Percentiles rank a stretch among this genome's conserved stretches.
Conservation (phyloP, 2,888 invertebrate species). For the Atethmia centrago region DNA sequence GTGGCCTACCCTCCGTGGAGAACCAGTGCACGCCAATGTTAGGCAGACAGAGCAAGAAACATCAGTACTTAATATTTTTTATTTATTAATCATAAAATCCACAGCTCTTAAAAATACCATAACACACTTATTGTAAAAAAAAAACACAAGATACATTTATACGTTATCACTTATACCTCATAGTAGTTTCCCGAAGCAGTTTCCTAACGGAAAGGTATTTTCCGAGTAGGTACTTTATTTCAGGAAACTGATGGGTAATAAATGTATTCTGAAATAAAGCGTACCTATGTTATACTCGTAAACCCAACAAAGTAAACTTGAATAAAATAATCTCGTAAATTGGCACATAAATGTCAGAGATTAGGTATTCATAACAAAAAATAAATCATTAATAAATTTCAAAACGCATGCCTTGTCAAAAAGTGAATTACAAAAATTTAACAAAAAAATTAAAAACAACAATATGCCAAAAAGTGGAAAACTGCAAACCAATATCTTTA, state of each 20-base stretch:
- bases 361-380: too few relatives aligned
- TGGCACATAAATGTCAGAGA: background rate
- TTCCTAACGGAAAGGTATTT: conserved; percentile 43
- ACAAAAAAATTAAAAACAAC: too few relatives aligned
- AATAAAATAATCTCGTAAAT: background rate
- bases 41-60: background rate
- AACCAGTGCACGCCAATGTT: too few relatives aligned
- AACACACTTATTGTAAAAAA: conserved; percentile 2
- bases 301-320: background rate
- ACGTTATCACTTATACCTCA: conserved; percentile 13
- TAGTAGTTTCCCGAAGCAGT: conserved; percentile 39
- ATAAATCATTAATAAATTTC: too few relatives aligned
- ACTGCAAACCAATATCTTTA: too few relatives aligned
- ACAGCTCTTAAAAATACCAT: too few relatives aligned
- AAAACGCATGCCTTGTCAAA: too few relatives aligned
- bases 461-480: too few relatives aligned
- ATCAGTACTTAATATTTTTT: too few relatives aligned
- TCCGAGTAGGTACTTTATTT: conserved; percentile 39
- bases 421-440: too few relatives aligned
- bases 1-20: too few relatives aligned
- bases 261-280: conserved; percentile 27
- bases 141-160: background rate
- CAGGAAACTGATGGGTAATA: conserved; percentile 38
- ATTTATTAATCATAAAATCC: too few relatives aligned
- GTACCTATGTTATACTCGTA: background rate